Conservation (phyloP, 2,888 invertebrate species). For the Aphidius colemani region DNA sequence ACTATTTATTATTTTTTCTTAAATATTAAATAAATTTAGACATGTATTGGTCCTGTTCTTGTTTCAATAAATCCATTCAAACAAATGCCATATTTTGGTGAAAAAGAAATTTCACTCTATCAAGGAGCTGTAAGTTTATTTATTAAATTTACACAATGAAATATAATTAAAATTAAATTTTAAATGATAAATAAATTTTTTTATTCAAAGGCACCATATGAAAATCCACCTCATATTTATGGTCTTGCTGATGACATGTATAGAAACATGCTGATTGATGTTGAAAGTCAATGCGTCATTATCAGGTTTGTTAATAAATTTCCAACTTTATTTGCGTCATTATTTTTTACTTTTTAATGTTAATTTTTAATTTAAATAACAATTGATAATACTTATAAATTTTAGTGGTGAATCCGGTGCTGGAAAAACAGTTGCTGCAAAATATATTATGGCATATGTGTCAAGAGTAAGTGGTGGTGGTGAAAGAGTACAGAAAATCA, state of each 20-base stretch:
- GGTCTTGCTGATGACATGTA: constrained; percentile 74
- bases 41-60: constrained; percentile 70
- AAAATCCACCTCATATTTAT: constrained; percentile 74
- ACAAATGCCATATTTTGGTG: constrained; percentile 68
- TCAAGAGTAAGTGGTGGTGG: constrained; percentile 70
- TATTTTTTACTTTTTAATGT: constrained; percentile 16
- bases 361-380: constrained; percentile 24
- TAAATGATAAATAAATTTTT: not conserved
- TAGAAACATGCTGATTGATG: constrained; percentile 72
- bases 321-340: not conserved
- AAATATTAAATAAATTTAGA: constrained; percentile 55
- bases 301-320: constrained; percentile 63
- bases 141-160: not conserved
- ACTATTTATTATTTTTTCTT: constrained; percentile 15
- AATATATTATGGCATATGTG: constrained; percentile 71
- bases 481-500: constrained; percentile 66
- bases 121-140: constrained; percentile 63
- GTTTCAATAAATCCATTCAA: constrained; percentile 71
- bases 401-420: constrained; percentile 71
- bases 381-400: constrained; percentile 1
- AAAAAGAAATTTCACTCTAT: constrained; percentile 66
- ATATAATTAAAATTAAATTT: not conserved
- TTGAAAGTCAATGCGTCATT: constrained; percentile 73
- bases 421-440: constrained; percentile 72
- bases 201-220: constrained; percentile 66